Evolutionary conservation across 2,888 invertebrate species (phyloP).

Genomic region (Andrena fulva): DNA sequence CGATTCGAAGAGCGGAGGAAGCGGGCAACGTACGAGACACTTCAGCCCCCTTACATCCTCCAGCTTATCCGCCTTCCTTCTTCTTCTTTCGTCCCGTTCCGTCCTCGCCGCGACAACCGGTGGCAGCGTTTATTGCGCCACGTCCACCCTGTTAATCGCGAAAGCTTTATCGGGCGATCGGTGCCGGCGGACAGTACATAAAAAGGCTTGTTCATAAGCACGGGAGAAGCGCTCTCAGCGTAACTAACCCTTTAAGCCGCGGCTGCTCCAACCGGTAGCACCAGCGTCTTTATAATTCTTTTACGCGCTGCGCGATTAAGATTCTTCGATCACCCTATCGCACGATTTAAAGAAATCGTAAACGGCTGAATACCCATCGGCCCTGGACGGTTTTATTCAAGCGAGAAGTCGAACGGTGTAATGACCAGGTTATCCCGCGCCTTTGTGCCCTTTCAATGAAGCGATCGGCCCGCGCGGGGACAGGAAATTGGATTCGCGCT

Average conservation of each 20-base stretch:
- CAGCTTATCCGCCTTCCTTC: constrained; percentile 30
- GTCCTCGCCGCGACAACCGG: constrained; percentile 41
- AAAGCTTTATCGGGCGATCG: constrained; percentile 30
- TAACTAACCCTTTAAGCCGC: constrained; percentile 19
- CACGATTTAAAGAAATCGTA: constrained; percentile 22
- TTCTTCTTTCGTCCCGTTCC: background rate
- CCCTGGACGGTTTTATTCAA: constrained; percentile 18
- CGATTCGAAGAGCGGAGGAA: background rate
- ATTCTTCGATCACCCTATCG: constrained; percentile 20
- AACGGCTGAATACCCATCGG: background rate
- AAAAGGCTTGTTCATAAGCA: constrained; percentile 40
- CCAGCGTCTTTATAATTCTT: background rate
- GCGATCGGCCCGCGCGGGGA: background rate
- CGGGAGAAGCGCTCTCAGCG: constrained; percentile 7
- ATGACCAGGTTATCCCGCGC: background rate
- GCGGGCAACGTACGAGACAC: background rate
- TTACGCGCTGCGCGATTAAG: constrained; percentile 27
- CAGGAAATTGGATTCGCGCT: constrained; percentile 28
- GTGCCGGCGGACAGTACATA: constrained; percentile 30
- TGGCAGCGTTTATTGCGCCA: constrained; percentile 71
- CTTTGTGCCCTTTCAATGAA: background rate
- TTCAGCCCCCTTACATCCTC: constrained; percentile 27
- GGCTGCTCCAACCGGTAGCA: background rate
- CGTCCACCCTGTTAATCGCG: constrained; percentile 31
- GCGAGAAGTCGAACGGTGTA: constrained; percentile 8